phyloP scores from a whole-genome alignment of 1,140 invertebrate species.

The Melipona quadrifasciata region DNA sequence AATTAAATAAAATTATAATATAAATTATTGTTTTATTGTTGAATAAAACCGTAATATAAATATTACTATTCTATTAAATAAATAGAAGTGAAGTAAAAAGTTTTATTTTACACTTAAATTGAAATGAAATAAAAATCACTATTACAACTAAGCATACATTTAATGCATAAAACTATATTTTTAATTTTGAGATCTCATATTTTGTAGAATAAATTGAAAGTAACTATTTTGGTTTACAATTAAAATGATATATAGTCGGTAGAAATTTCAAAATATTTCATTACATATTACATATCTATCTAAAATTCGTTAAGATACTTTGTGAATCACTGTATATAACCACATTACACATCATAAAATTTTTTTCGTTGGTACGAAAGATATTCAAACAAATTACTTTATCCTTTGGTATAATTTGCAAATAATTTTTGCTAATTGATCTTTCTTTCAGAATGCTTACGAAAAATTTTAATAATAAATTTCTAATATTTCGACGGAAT shows the following conservation, averaged over 20 bases:
- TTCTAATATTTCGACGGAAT: conserved; percentile 7
- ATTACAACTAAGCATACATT: not conserved
- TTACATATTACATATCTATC: conserved; percentile 9
- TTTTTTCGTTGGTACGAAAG: conserved; percentile 1
- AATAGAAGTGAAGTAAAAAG: not conserved
- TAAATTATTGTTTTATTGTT: too few species aligned
- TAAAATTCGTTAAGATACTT: conserved; percentile 27
- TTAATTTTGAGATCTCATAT: not conserved
- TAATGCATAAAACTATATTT: conserved; percentile 8
- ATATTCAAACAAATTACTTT: not conserved
- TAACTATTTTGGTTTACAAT: not conserved
- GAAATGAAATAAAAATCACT: not conserved
- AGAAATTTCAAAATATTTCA: not conserved
- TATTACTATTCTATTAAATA: not conserved
- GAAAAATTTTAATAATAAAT: not conserved
- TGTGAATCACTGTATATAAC: conserved; percentile 53
- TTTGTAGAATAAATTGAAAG: not conserved
- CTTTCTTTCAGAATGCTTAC: not conserved
- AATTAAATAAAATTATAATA: not conserved
- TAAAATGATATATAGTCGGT: not conserved
- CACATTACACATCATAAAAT: conserved; percentile 38
- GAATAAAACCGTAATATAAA: not conserved
- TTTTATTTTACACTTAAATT: not conserved
- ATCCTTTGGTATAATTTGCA: too few species aligned
- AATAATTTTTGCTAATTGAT: not conserved